phyloP scores from a whole-genome alignment of 2,888 invertebrate species.

The Orgyia antiqua region DNA sequence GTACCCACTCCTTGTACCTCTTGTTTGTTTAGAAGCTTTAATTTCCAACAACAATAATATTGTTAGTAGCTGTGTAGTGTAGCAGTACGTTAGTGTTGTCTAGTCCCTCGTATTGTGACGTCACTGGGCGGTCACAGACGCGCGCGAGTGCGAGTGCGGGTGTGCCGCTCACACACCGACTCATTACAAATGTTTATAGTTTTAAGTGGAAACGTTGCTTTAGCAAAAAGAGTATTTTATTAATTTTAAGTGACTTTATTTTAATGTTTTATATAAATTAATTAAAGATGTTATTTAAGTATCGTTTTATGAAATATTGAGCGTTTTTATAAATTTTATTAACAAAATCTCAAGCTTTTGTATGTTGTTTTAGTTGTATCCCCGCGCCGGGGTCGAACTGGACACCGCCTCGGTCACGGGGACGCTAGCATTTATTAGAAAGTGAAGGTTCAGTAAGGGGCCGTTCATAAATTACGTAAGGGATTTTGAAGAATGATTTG shows the following conservation, averaged over 20 bases:
- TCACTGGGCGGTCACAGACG: not conserved
- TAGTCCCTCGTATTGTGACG: not conserved
- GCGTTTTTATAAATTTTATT: constrained; percentile 9
- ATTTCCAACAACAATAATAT: too few relatives aligned
- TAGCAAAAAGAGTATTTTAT: constrained; percentile 13
- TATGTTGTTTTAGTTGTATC: constrained; percentile 1
- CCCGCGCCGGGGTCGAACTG: too few relatives aligned
- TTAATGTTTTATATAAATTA: constrained; percentile 10
- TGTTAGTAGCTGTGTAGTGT: too few relatives aligned
- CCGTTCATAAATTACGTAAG: too few relatives aligned
- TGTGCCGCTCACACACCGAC: not conserved
- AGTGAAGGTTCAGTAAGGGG: too few relatives aligned
- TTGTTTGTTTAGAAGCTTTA: too few relatives aligned
- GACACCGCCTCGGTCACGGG: too few relatives aligned
- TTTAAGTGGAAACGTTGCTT: constrained; percentile 10
- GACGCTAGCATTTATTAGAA: too few relatives aligned
- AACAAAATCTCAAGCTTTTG: constrained; percentile 10
- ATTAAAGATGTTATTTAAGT: constrained; percentile 11
- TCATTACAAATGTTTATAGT: constrained; percentile 2
- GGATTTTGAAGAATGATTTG: too few relatives aligned
- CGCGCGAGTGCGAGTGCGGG: not conserved
- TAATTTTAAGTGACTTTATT: constrained; percentile 8
- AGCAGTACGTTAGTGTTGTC: too few relatives aligned
- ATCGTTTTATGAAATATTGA: constrained; percentile 7
- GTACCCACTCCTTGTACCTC: constrained; percentile 17